Base-by-base conservation (phyloP, 2,888 invertebrate species). In the Escarpia spicata region DNA sequence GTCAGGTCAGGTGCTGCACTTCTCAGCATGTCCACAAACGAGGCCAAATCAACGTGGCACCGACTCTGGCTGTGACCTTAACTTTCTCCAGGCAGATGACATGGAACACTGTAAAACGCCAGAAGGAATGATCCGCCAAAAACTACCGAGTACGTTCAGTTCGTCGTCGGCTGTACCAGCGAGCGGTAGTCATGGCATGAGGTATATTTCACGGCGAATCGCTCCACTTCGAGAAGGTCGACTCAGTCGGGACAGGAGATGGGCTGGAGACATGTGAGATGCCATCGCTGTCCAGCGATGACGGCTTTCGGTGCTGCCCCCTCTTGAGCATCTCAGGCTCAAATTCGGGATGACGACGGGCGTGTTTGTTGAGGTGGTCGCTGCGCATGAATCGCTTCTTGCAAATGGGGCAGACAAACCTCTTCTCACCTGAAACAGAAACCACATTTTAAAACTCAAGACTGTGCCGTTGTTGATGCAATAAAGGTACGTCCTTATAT, bases 321-420 rank as follows among this genome's bases (percentile, higher is more conserved):
- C 95, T 94, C 92, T 94, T 94, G 31, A 96, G 91, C 94, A 97
- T 97, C 44, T 97, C 97, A 19, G 97, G 97, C 95, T 97, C 97
- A 95, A 97, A 97, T 95, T 97, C 94, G 43, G 97, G 97, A 95
- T 97, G 97, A 93, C 97, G 96, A 92, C 97, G 96, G 9, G 97
- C 97, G 95, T 97, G 97, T 96, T 97, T 97, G 95, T 97, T 97
- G 92, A 97, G 97, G 95, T 97, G 97, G 95, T 97, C 97, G 94
- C 97, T 97, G 93, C 97, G 96, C 97, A 97, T 97, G 95, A 97
- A 97, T 94, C 97, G 97, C 95, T 97, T 97, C 94, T 97, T 97
- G 96, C 97, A 97, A 92, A 97, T 97, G 2, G 97, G 97, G 95
- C 97, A 97, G 44, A 96, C 96, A 95, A 97, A 97, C 95, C 97